Conservation (phyloP, 2,113 vertebrate genomes). For the Pollimyrus isidori region DNA sequence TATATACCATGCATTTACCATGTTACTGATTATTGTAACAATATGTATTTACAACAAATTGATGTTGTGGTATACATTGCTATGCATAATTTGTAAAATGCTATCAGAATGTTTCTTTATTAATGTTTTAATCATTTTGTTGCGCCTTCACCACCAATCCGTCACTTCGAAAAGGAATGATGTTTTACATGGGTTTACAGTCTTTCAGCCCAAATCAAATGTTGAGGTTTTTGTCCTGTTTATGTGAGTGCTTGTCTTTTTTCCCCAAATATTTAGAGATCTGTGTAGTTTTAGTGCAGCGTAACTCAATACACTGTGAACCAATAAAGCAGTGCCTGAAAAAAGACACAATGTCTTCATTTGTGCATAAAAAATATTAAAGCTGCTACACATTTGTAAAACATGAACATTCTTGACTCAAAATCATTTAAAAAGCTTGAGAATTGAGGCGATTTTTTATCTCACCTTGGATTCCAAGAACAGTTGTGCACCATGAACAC, state of each 20-base stretch:
- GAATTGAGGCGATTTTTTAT: not conserved
- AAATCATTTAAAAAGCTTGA: not conserved
- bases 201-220: not conserved
- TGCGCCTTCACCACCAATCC: not conserved
- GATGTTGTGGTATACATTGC: not conserved
- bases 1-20: not conserved
- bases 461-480: not conserved
- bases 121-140: not conserved
- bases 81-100: not conserved
- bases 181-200: not conserved
- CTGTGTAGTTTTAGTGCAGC: constrained; percentile 19
- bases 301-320: constrained; percentile 25
- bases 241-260: constrained; percentile 1
- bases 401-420: not conserved
- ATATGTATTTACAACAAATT: not conserved
- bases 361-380: not conserved
- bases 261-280: constrained; percentile 13
- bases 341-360: not conserved
- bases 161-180: not conserved
- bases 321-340: constrained; percentile 29
- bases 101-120: not conserved
- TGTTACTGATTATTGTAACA: not conserved
- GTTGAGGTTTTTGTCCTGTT: constrained; percentile 1
- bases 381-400: not conserved
- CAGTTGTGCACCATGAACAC: not conserved